Evolutionary conservation across 1,140 invertebrate species (phyloP), one percentile per base, ranked within the genome.

Genomic region (Batillaria attramentaria): DNA sequence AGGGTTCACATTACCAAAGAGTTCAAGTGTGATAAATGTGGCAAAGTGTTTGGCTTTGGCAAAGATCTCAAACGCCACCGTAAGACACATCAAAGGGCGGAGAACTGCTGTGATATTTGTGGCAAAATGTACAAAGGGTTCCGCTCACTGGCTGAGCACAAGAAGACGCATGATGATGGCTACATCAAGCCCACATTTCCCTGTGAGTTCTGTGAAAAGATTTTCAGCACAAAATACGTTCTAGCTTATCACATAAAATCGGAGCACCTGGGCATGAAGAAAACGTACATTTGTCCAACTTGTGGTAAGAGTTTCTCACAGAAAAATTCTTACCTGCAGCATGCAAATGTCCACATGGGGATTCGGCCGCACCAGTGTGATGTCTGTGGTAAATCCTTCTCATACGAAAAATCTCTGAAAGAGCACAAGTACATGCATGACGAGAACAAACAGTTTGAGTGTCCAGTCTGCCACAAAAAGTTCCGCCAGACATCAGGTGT

Each of bases 231-330:
- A 43, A 87, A 88, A 62, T 87, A 87, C 81, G 85, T 87, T 1
- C 75, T 89, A 20, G 80, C 83, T 16, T 82, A 83, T 70, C 89
- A 90, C 79, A 75, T 87, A 4, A 88, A 87, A 60, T 84, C 85
- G 18, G 84, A 87, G 33, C 89, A 90, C 81, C 75, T 85, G 18
- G 86, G 87, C 16, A 82, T 86, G 65, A 88, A 88, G 69, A 84
- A 83, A 76, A 83, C 80, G 5, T 88, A 83, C 73, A 65, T 90
- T 16, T 90, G 89, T 80, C 84, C 85, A 57, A 85, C 86, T 16
- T 90, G 89, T 87, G 89, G 89, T 10, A 87, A 87, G 81, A 85
- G 84, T 70, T 90, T 89, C 70, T 87, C 87, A 39, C 87, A 88
- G 69, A 89, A 88, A 72, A 84, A 86, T 28, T 85, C 87, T 0